Evolutionary conservation across 92 coral and sea anemone genomes (phyloP), one percentile per base, ranked within the genome.

Genomic region (Virgularia gustaviana): DNA sequence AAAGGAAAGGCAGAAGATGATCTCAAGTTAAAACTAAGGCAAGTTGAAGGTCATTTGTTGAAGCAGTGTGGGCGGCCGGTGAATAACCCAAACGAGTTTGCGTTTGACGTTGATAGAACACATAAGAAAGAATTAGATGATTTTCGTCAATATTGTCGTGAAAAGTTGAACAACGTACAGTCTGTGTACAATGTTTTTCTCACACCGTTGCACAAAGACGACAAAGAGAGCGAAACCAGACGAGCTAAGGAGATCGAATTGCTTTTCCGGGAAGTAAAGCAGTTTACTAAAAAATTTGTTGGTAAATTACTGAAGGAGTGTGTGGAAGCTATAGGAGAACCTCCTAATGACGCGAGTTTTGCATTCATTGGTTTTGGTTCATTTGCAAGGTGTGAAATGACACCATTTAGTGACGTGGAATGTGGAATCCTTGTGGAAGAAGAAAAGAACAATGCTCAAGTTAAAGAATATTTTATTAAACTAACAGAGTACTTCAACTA

Each of bases 281-380:
- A 39, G 55, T 65, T 65, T 43, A 28, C 44, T 23, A 65, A 65
- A 42, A 56, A 65, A 13, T 45, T 49, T 18, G 55, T 65, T 9
- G 23, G 54, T 49, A 20, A 7, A 6, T 65, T 65, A 24, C 32
- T 65, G 19, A 39, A 65, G 37, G 72, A 65, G 44, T 65, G 72
- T 28, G 36, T 65, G 6, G 12, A 65, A 34, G 72, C 44, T 1
- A 33, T 65, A 37, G 72, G 72, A 20, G 20, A 10, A 25, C 51
- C 72, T 25, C 72, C 72, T 9, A 38, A 65, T 9, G 72, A 18
- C 24, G 56, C 29, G 19, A 42, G 15, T 56, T 65, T 41, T 28
- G 72, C 72, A 10, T 65, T 65, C 51, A 42, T 65, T 28, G 72
- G 55, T 41, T 65, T 65, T 10, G 72, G 72, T 20, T 65, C 72